Conservation (phyloP, 2,797 vertebrate species). For the Anniella stebbinsi region DNA sequence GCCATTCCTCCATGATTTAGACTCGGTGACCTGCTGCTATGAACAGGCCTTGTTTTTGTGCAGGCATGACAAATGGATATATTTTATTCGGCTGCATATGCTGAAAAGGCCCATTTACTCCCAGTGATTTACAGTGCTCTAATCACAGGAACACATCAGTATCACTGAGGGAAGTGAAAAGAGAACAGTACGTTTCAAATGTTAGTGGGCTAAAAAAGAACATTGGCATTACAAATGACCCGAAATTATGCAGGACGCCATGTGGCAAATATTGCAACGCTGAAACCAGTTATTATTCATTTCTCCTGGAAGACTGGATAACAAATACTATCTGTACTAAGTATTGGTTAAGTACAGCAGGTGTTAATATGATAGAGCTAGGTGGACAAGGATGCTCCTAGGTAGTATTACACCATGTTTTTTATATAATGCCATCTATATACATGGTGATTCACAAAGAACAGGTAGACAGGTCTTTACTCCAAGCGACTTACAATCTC, state of each 20-base stretch:
- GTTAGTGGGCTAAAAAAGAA: slow-evolving; percentile 18
- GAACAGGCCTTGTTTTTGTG: slow-evolving; percentile 31
- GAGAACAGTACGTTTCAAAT: slow-evolving; percentile 41
- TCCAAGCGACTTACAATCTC: no score
- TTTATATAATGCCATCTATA: no score
- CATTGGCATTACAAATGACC: slow-evolving; percentile 25
- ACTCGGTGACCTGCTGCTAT: slow-evolving; percentile 35
- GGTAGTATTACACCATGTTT: no score
- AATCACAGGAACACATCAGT: slow-evolving; percentile 32
- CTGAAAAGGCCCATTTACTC: slow-evolving; percentile 25
- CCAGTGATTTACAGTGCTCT: slow-evolving; percentile 30
- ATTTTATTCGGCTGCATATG: slow-evolving; percentile 37
- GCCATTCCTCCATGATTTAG: slow-evolving; percentile 35
- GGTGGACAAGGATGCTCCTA: slow-evolving; percentile 38
- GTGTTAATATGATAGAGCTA: slow-evolving; percentile 27
- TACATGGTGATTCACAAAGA: no score
- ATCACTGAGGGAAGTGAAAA: slow-evolving; percentile 18
- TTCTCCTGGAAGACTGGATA: background rate
- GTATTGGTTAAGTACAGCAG: background rate
- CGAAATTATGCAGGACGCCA: slow-evolving; percentile 44
- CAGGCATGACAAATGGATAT: slow-evolving; percentile 43
- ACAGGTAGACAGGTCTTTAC: no score
- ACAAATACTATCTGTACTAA: background rate
- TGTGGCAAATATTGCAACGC: slow-evolving; percentile 38
- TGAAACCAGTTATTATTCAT: background rate